These are phyloP conservation scores for Pinctada fucata DNA, from an alignment of 2,888 invertebrate species.

Conservation along the genomic window DNA sequence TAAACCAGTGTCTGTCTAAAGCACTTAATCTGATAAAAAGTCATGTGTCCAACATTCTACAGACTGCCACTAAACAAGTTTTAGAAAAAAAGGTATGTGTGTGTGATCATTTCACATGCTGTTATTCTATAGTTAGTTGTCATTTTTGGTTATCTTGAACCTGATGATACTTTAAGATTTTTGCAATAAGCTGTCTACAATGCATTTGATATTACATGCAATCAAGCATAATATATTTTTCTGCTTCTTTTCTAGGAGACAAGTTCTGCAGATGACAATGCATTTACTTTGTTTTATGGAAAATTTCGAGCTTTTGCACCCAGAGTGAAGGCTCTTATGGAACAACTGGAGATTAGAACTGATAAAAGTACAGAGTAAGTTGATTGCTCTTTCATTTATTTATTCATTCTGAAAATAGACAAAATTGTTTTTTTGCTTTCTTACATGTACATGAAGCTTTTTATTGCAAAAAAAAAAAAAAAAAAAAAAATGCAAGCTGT, in stretches of 20 bases:
- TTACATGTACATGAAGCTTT: too few relatives aligned
- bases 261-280: conserved; percentile 74
- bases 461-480: too few relatives aligned
- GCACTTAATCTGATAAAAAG: conserved; percentile 88
- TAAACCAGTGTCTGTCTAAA: conserved; percentile 88
- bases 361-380: conserved; percentile 86
- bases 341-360: conserved; percentile 88
- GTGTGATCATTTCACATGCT: too few relatives aligned
- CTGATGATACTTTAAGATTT: background rate
- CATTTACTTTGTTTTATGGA: conserved; percentile 92
- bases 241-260: conserved; percentile 61
- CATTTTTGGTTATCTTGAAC: background rate
- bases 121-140: too few relatives aligned
- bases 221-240: background rate
- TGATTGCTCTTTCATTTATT: background rate
- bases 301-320: conserved; percentile 95
- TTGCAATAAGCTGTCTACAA: background rate
- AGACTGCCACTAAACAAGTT: conserved; percentile 88
- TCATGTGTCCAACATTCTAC: conserved; percentile 86
- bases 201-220: background rate
- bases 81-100: conserved; percentile 71
- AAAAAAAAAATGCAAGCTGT: too few relatives aligned
- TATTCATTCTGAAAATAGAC: background rate
- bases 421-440: too few relatives aligned
- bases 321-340: conserved; percentile 88